These are phyloP conservation scores for Lepas anatifera DNA, from an alignment of 2,888 invertebrate species.

Conservation along the genomic window DNA sequence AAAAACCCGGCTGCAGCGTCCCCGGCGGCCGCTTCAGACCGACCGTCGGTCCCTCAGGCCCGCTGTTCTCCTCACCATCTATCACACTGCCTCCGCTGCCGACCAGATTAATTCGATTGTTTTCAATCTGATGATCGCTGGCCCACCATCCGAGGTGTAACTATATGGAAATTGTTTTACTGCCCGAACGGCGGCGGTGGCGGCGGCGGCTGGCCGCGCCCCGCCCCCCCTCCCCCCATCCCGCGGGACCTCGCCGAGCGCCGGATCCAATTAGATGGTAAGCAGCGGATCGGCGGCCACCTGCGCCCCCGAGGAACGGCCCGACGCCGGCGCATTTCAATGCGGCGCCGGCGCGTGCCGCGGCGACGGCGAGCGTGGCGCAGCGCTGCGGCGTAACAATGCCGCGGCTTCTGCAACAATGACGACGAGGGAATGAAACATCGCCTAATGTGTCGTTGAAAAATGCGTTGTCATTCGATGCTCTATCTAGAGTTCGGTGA, in stretches of 20 bases:
- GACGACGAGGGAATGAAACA: too few relatives aligned
- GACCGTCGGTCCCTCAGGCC: not conserved
- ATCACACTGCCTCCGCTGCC: not conserved
- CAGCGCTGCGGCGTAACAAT: too few relatives aligned
- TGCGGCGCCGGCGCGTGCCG: not conserved
- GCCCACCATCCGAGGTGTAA: not conserved
- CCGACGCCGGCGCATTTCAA: conserved; percentile 1
- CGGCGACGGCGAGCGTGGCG: too few relatives aligned
- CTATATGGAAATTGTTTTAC: conserved; percentile 9
- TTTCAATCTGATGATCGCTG: conserved; percentile 4
- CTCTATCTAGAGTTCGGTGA: too few relatives aligned
- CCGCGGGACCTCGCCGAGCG: not conserved
- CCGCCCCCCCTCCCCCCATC: not conserved
- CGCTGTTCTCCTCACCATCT: not conserved
- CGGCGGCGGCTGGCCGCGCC: not conserved
- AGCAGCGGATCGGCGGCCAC: conserved; percentile 8
- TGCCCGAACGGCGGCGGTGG: not conserved
- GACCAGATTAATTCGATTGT: not conserved
- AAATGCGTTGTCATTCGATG: too few relatives aligned
- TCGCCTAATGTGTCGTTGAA: too few relatives aligned
- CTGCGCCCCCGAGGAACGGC: conserved; percentile 1
- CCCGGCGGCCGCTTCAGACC: too few relatives aligned
- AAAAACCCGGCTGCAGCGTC: not conserved
- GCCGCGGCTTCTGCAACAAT: too few relatives aligned
- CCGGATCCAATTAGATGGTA: conserved; percentile 6